Conservation (phyloP, 2,113 vertebrate species). For the Sterna hirundo region DNA sequence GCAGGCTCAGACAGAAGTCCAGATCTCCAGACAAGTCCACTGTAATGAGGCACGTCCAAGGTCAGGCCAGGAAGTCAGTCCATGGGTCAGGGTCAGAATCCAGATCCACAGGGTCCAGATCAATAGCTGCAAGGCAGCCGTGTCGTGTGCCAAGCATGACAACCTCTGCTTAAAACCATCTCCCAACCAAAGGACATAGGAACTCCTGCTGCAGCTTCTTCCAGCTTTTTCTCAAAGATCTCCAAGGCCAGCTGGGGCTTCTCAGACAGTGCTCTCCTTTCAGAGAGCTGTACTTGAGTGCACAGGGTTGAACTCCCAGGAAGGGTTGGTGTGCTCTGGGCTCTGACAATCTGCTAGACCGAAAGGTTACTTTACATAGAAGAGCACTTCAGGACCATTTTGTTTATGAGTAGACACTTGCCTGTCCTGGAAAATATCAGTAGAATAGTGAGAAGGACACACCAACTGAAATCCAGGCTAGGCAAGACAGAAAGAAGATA, state of each 20-base stretch:
- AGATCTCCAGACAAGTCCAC: neutral
- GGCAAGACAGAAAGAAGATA: neutral
- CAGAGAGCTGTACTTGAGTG: neutral
- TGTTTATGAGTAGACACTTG: neutral
- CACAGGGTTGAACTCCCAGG: neutral
- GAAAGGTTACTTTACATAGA: neutral
- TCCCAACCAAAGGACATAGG: accelerated
- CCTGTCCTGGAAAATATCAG: neutral
- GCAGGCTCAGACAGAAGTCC: neutral
- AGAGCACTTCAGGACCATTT: neutral
- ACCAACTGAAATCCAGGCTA: neutral
- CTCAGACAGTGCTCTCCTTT: neutral
- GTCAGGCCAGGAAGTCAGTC: neutral
- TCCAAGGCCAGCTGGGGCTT: neutral
- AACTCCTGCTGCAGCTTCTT: neutral
- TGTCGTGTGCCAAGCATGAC: neutral
- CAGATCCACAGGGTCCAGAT: neutral
- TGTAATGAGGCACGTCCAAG: neutral
- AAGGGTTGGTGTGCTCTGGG: neutral
- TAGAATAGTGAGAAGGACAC: neutral
- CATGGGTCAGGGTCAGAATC: neutral
- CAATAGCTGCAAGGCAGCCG: neutral
- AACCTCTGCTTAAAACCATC: accelerated
- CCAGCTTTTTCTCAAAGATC: neutral
- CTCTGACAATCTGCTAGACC: neutral